A percentile compares a stretch with the other conserved stretches of the same genome.
Evolutionary conservation across 2,797 vertebrate genomes (phyloP).

Genomic region (Ctenopoma kingsleyae): DNA sequence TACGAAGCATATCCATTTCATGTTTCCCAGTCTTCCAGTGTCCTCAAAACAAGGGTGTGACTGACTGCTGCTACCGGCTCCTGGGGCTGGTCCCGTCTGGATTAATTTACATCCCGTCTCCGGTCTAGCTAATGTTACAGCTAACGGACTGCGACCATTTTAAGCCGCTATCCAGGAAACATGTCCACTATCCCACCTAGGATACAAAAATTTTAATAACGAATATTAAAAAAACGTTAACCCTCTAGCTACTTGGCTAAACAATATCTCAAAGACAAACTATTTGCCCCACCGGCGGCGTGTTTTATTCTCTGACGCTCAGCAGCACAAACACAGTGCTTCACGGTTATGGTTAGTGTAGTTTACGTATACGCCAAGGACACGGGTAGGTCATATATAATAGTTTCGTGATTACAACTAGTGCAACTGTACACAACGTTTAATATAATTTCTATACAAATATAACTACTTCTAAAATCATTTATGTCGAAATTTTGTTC

Average conservation of each 20-base stretch:
- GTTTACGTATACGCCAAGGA: conserved; percentile 35
- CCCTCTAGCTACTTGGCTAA: not conserved
- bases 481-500: not conserved
- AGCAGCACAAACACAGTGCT: conserved; percentile 41
- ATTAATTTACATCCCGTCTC: conserved; percentile 51
- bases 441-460: fast-evolving
- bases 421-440: fast-evolving
- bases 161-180: not conserved
- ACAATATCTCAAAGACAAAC: conserved; percentile 2
- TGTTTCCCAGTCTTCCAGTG: conserved; percentile 1
- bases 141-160: conserved; percentile 31
- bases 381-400: fast-evolving
- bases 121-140: conserved; percentile 37
- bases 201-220: not conserved
- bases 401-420: fast-evolving
- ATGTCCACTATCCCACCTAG: not conserved
- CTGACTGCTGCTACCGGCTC: conserved; percentile 61
- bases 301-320: conserved; percentile 60
- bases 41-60: conserved; percentile 76
- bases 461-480: fast-evolving
- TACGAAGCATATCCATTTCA: not conserved
- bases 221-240: fast-evolving
- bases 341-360: conserved; percentile 76
- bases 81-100: conserved; percentile 66
- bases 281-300: conserved; percentile 18